A percentile compares a stretch with the other conserved stretches of the same genome.
phyloP scores from a whole-genome alignment of 2,888 invertebrate genomes.

The Bombylius major region DNA sequence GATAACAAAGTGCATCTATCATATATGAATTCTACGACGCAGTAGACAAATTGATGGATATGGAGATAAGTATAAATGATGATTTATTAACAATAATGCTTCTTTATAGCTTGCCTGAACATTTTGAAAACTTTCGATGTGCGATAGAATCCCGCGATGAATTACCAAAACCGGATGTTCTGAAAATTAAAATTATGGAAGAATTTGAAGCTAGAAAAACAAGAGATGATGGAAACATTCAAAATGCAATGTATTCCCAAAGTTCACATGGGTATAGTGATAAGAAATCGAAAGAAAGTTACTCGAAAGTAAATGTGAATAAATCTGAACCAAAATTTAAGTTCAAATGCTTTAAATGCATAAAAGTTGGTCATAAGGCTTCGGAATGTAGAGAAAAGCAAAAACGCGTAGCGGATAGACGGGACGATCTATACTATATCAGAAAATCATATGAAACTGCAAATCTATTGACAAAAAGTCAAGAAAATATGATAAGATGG shows the following conservation, averaged over 20 bases:
- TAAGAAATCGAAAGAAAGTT: no score
- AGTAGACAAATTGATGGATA: conserved; percentile 6
- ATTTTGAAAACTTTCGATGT: conserved; percentile 7
- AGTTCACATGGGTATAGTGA: no score
- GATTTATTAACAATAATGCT: conserved; percentile 8
- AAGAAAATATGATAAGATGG: neutral
- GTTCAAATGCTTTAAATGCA: no score
- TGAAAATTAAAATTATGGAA: conserved; percentile 3
- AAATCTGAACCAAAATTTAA: no score
- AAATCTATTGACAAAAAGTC: no score
- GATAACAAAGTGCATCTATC: conserved; percentile 2
- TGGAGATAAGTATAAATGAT: conserved; percentile 5
- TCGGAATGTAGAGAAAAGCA: no score
- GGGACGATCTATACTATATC: no score
- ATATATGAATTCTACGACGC: conserved; percentile 7
- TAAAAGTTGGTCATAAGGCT: no score
- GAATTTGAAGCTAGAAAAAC: neutral
- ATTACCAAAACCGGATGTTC: conserved; percentile 1
- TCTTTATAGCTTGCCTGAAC: conserved; percentile 5
- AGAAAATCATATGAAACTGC: no score
- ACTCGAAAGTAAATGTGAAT: no score
- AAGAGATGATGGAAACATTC: neutral
- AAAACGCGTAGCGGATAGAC: no score
- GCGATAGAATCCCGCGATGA: conserved; percentile 4
- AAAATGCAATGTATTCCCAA: no score